These are phyloP conservation scores for Thymallus thymallus DNA, from an alignment of 2,113 vertebrate species.

Conservation along the genomic window DNA sequence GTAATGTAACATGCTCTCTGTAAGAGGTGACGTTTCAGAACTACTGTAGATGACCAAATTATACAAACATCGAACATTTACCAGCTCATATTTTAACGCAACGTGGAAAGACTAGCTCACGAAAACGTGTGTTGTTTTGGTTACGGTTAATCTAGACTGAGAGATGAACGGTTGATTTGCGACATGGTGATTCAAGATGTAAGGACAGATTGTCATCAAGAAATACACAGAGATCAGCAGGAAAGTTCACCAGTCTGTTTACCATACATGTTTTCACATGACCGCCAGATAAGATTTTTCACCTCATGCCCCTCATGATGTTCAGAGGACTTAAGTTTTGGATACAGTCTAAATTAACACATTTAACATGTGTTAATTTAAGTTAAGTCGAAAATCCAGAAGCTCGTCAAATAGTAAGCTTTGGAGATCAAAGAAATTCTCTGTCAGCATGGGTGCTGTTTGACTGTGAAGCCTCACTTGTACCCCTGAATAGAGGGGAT, in stretches of 20 bases:
- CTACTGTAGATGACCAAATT: conserved; percentile 38
- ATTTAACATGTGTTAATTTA: conserved; percentile 3
- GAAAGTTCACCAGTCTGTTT: conserved; percentile 26
- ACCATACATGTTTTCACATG: conserved; percentile 46
- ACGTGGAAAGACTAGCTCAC: neutral
- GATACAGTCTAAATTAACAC: conserved; percentile 9
- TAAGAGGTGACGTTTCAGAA: conserved; percentile 55
- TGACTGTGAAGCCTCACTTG: conserved; percentile 50
- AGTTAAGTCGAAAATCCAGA: conserved; percentile 14
- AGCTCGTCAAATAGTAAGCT: conserved; percentile 30
- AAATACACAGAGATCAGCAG: conserved; percentile 48
- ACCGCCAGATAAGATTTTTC: conserved; percentile 10
- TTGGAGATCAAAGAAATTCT: conserved; percentile 64
- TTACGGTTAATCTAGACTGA: conserved; percentile 39
- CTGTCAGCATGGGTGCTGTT: conserved; percentile 53
- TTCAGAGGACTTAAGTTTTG: conserved; percentile 45
- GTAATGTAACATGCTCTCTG: conserved; percentile 67
- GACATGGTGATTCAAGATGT: conserved; percentile 52
- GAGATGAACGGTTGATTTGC: conserved; percentile 49
- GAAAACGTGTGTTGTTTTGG: neutral
- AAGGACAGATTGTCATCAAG: conserved; percentile 49
- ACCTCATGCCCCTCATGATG: conserved; percentile 18
- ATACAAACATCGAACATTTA: neutral
- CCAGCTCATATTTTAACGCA: conserved; percentile 24
- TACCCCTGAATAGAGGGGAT: conserved; percentile 37